phyloP scores from a whole-genome alignment of 35 echinoderm and acorn worm genomes.

The Acanthaster planci region DNA sequence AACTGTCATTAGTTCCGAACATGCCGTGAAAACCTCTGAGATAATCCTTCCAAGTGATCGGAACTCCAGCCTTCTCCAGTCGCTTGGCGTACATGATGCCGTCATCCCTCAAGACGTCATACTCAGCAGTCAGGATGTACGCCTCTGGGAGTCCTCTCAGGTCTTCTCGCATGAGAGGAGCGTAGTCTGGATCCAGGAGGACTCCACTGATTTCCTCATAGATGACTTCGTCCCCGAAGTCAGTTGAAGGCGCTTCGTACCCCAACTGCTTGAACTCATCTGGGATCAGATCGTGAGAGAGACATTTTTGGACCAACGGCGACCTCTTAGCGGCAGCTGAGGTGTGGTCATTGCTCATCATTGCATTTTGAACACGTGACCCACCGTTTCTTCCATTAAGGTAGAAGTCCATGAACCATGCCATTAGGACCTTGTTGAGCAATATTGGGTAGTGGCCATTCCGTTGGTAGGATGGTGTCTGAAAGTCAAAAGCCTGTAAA shows the following conservation, averaged over 20 bases:
- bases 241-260: not conserved
- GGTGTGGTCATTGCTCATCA: conserved; percentile 17
- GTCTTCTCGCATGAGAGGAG: conserved; percentile 47
- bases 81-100: conserved; percentile 74
- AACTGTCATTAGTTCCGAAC: not conserved
- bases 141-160: conserved; percentile 71
- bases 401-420: not conserved
- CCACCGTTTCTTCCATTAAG: not conserved
- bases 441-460: conserved; percentile 20
- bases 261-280: conserved; percentile 23
- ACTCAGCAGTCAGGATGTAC: conserved; percentile 68
- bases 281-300: conserved; percentile 37
- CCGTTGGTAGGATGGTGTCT: conserved; percentile 36
- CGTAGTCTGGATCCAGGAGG: conserved; percentile 38
- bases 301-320: not conserved
- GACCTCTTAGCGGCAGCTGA: not conserved
- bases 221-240: not conserved
- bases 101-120: conserved; percentile 82
- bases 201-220: conserved; percentile 14
- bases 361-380: not conserved
- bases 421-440: not conserved
- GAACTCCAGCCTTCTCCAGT: conserved; percentile 58
- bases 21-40: conserved; percentile 63
- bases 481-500: conserved; percentile 61
- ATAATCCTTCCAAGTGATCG: conserved; percentile 60